Conservation (phyloP, 2,797 vertebrate species). For the Gambelia wislizenii region DNA sequence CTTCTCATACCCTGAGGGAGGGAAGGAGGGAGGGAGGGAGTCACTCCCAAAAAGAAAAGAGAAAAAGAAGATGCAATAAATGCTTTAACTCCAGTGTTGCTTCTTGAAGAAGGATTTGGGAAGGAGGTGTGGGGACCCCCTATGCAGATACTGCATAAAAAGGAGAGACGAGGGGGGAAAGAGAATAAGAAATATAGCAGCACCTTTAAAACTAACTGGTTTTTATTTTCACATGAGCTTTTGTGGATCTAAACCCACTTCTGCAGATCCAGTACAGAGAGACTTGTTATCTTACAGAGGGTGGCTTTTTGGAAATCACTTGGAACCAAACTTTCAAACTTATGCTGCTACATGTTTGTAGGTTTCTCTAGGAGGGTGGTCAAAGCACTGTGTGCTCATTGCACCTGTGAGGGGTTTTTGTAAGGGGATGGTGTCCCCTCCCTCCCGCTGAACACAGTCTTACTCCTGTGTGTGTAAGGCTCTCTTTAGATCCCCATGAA, state of each 20-base stretch:
- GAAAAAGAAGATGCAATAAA: background rate
- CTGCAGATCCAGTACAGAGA: too few species aligned
- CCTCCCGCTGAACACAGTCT: too few species aligned
- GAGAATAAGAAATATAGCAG: too few species aligned
- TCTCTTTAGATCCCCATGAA: too few species aligned
- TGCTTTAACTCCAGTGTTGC: slow-evolving; percentile 49
- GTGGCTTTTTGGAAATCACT: background rate
- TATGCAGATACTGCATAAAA: background rate
- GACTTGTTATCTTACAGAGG: background rate
- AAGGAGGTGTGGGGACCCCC: background rate
- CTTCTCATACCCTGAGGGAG: slow-evolving; percentile 66
- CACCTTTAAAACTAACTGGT: too few species aligned
- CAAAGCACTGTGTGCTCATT: background rate
- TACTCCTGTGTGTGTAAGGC: too few species aligned
- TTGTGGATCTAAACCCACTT: background rate
- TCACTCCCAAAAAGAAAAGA: slow-evolving; percentile 43
- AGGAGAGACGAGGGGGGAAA: too few species aligned
- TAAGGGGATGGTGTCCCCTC: too few species aligned
- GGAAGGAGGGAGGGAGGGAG: slow-evolving; percentile 56
- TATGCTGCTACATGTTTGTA: background rate
- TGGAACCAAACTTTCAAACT: background rate
- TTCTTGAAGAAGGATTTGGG: slow-evolving; percentile 14
- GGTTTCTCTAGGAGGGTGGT: background rate
- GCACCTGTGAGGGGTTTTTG: too few species aligned
- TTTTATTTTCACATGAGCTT: too few species aligned